phyloP scores from a whole-genome alignment of 1,140 invertebrate genomes.

The Dreissena polymorpha region DNA sequence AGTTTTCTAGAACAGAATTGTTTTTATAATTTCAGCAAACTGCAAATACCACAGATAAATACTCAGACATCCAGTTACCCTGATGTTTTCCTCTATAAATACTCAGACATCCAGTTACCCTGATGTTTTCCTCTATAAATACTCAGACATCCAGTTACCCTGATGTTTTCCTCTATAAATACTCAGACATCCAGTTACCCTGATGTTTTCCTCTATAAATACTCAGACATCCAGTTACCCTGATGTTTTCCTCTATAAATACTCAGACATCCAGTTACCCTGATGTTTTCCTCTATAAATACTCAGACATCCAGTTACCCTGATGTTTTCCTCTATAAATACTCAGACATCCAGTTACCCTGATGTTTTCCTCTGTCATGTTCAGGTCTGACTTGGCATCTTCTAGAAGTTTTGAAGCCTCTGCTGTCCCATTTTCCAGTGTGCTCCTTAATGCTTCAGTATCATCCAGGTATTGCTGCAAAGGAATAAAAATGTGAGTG shows the following conservation, averaged over 20 bases:
- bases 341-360: too few species aligned
- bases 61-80: slow-evolving; percentile 6
- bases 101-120: too few species aligned
- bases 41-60: too few species aligned
- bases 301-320: too few species aligned
- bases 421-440: background rate
- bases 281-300: slow-evolving; percentile 29
- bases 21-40: too few species aligned
- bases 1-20: too few species aligned
- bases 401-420: background rate
- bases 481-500: background rate
- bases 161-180: slow-evolving; percentile 29
- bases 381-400: slow-evolving; percentile 25
- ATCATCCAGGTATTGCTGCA: slow-evolving; percentile 18
- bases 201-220: slow-evolving; percentile 29
- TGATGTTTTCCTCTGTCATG: slow-evolving; percentile 31
- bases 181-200: too few species aligned
- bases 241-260: slow-evolving; percentile 29
- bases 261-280: too few species aligned
- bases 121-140: slow-evolving; percentile 29
- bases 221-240: too few species aligned
- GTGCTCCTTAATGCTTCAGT: slow-evolving; percentile 12
- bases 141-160: too few species aligned
- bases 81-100: slow-evolving; percentile 29
- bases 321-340: slow-evolving; percentile 29